Evolutionary conservation across 2,797 vertebrate genomes (phyloP).

Genomic region (Moxostoma hubbsi): DNA sequence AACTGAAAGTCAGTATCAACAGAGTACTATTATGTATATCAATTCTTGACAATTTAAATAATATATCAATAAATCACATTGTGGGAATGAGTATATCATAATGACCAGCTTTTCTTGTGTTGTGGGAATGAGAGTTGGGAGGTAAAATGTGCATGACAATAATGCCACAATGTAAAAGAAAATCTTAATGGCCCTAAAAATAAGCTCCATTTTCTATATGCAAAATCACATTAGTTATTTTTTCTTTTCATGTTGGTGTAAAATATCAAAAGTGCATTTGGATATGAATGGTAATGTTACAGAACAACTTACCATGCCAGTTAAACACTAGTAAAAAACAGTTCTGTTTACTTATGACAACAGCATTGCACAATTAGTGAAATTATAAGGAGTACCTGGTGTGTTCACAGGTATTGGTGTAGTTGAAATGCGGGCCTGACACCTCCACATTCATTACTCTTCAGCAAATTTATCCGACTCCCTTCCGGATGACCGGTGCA

Average conservation of each 20-base stretch:
- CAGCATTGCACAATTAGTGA: background rate
- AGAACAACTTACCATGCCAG: background rate
- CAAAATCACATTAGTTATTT: background rate
- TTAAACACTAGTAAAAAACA: background rate
- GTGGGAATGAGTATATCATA: too few relatives aligned
- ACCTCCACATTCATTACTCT: constrained; percentile 5
- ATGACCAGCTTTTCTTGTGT: too few relatives aligned
- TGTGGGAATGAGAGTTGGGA: too few relatives aligned
- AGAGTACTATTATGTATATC: too few relatives aligned
- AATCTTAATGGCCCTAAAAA: too few relatives aligned
- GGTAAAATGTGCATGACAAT: too few relatives aligned
- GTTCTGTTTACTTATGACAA: background rate
- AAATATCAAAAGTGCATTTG: background rate
- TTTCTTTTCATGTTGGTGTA: background rate
- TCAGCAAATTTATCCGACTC: background rate
- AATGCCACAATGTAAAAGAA: too few relatives aligned
- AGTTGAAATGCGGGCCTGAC: constrained; percentile 24
- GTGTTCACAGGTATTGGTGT: constrained; percentile 6
- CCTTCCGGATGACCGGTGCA: constrained; percentile 66
- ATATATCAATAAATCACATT: too few relatives aligned
- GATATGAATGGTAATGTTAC: background rate
- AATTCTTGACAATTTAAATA: too few relatives aligned
- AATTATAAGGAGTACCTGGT: background rate
- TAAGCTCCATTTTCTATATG: background rate
- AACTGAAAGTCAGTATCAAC: too few relatives aligned